Conservation (phyloP, 2,113 vertebrate genomes). For the Eidolon helvum region DNA sequence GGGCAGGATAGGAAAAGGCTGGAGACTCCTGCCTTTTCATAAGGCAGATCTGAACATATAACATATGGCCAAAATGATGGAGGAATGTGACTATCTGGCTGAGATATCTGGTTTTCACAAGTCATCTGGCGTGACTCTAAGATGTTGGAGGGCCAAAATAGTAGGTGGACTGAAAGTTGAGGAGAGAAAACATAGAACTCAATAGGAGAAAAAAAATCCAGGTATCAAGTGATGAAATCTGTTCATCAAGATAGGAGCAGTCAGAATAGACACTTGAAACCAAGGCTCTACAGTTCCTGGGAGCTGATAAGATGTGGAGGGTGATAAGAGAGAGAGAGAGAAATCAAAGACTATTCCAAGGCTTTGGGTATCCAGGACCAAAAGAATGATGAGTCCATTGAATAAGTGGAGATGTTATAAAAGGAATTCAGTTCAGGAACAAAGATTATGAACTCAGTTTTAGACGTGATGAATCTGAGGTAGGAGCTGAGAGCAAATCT, state of each 20-base stretch:
- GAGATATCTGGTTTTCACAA: background rate
- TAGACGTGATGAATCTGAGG: background rate
- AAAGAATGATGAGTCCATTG: background rate
- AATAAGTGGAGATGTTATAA: background rate
- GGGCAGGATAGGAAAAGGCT: background rate
- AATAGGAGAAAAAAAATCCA: background rate
- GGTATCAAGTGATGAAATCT: background rate
- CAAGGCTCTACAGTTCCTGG: background rate
- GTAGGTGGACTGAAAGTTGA: background rate
- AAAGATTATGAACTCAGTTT: background rate
- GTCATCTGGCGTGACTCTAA: background rate
- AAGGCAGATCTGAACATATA: background rate
- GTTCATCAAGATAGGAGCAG: background rate
- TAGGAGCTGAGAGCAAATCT: background rate
- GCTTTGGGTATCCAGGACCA: background rate
- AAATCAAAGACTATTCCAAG: background rate
- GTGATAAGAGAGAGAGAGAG: background rate
- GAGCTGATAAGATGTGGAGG: background rate
- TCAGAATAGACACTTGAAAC: background rate
- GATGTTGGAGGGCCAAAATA: background rate
- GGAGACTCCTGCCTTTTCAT: background rate
- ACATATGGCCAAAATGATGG: background rate
- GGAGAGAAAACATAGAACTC: background rate
- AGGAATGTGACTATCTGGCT: background rate
- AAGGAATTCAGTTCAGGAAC: background rate